Conservation (phyloP, 2,888 invertebrate genomes). For the Drosophila mulleri region DNA sequence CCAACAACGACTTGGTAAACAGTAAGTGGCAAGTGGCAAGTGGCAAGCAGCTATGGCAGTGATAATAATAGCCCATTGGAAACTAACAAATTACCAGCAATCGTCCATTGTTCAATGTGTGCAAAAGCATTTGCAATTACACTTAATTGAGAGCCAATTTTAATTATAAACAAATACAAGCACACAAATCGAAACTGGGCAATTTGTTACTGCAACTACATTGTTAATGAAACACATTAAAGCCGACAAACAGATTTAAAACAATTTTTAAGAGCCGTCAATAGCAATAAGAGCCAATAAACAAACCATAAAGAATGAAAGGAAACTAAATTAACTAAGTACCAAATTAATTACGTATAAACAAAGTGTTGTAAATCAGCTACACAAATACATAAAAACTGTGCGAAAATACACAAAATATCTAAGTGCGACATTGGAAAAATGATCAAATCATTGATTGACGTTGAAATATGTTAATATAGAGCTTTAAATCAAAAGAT, state of each 20-base stretch:
- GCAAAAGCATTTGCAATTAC: too few relatives aligned
- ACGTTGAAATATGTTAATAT: background rate
- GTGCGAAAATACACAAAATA: background rate
- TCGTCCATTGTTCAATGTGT: conserved; percentile 13
- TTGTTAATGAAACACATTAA: conserved; percentile 19
- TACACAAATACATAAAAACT: background rate
- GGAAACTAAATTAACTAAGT: conserved; percentile 8
- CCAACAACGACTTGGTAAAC: conserved; percentile 19
- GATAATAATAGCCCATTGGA: conserved; percentile 2
- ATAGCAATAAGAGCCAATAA: conserved; percentile 5
- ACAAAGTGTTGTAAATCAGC: conserved; percentile 12
- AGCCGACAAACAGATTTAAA: background rate
- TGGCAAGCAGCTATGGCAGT: conserved; percentile 17
- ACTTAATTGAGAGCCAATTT: conserved; percentile 4
- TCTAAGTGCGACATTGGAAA: conserved; percentile 10
- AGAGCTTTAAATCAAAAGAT: background rate
- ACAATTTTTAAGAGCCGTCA: conserved; percentile 7
- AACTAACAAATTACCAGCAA: conserved; percentile 14
- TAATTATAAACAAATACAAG: conserved; percentile 31
- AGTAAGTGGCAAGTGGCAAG: conserved; percentile 32
- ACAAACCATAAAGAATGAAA: conserved; percentile 14
- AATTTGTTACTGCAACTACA: conserved; percentile 12
- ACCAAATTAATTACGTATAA: conserved; percentile 10
- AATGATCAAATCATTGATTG: background rate
- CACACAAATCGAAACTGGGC: conserved; percentile 10